phyloP scores from a whole-genome alignment of 1,140 invertebrate species.

The Drosophila funebris region DNA sequence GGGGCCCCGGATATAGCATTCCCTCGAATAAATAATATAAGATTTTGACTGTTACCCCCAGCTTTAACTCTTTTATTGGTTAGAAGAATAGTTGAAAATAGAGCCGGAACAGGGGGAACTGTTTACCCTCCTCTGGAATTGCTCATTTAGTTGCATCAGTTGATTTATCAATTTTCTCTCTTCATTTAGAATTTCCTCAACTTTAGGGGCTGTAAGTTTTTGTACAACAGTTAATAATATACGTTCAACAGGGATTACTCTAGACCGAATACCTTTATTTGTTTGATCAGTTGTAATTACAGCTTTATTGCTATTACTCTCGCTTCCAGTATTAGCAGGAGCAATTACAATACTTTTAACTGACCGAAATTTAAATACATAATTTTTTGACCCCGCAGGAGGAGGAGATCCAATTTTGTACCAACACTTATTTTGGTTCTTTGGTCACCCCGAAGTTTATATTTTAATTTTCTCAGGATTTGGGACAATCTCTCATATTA shows the following conservation, averaged over 20 bases:
- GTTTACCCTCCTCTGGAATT: constrained; percentile 87
- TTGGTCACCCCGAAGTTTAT: constrained; percentile 91
- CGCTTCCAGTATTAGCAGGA: constrained; percentile 89
- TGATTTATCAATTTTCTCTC: constrained; percentile 88
- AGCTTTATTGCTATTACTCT: constrained; percentile 87
- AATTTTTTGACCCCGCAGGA: constrained; percentile 10
- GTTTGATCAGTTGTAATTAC: constrained; percentile 89
- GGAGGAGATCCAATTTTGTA: constrained; percentile 88
- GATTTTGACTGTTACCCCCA: constrained; percentile 89
- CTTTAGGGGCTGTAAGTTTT: constrained; percentile 88
- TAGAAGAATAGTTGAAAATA: constrained; percentile 86
- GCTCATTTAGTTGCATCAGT: constrained; percentile 86
- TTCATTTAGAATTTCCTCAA: constrained; percentile 88
- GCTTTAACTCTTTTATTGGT: constrained; percentile 86
- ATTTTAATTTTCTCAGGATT: constrained; percentile 89
- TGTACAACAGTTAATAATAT: constrained; percentile 87
- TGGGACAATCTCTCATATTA: constrained; percentile 88
- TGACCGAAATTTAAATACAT: constrained; percentile 22
- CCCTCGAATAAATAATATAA: constrained; percentile 91
- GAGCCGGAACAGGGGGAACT: constrained; percentile 88
- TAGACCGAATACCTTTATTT: constrained; percentile 86
- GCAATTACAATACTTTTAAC: constrained; percentile 90
- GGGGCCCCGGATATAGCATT: constrained; percentile 90
- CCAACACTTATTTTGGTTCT: constrained; percentile 92
- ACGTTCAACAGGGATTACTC: constrained; percentile 83